A percentile compares a stretch with the other conserved stretches of the same genome.
These are phyloP conservation scores for Kradibia gibbosae DNA, from an alignment of 1,140 invertebrate genomes.

Conservation along the genomic window DNA sequence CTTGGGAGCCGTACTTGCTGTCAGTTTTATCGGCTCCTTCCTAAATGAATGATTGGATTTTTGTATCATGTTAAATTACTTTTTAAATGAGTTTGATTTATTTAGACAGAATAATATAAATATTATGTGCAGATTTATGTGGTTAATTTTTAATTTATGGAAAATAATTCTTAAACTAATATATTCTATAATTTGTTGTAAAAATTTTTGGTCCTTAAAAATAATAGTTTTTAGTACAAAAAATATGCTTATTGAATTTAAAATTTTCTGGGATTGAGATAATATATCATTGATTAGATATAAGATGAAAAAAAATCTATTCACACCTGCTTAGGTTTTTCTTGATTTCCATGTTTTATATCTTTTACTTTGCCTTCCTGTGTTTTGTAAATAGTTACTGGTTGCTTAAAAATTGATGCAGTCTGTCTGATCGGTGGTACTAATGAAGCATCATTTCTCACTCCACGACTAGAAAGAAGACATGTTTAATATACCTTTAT, in stretches of 20 bases:
- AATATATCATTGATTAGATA: neutral
- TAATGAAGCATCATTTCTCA: conserved; percentile 90
- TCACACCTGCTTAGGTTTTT: conserved; percentile 90
- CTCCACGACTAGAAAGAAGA: conserved; percentile 77
- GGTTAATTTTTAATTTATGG: no score
- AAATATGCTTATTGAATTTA: no score
- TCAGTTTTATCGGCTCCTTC: conserved; percentile 79
- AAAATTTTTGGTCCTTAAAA: no score
- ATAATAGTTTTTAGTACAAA: no score
- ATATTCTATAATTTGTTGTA: no score
- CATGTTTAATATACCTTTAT: no score
- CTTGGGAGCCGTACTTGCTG: conserved; percentile 90
- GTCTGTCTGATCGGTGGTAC: conserved; percentile 97
- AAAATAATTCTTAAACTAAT: no score
- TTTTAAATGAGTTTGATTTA: neutral
- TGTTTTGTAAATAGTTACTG: conserved; percentile 94
- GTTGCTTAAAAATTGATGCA: conserved; percentile 98
- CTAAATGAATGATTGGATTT: conserved; percentile 66
- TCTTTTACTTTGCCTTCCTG: conserved; percentile 93
- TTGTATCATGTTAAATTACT: conserved; percentile 57
- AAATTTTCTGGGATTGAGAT: neutral
- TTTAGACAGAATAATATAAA: neutral
- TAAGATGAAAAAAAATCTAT: conserved; percentile 6
- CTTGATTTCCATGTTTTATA: conserved; percentile 90
- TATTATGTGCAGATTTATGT: neutral